Base-by-base conservation (phyloP, 2,113 vertebrate species). In the Calonectris borealis region DNA sequence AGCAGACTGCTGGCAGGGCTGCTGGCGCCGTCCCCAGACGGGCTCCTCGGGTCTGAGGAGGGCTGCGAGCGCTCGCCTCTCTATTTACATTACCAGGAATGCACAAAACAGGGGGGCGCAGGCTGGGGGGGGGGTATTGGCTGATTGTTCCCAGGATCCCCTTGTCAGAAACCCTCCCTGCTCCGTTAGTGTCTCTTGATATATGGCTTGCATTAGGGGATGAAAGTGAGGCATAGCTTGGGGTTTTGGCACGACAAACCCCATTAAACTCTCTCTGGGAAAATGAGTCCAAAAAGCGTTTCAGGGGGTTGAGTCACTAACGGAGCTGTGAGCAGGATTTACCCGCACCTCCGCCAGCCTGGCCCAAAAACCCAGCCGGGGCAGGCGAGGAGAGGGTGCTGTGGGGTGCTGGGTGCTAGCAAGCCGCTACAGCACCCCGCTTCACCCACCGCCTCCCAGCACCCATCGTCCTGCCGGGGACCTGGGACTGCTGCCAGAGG, bases 261-360 rank as follows among this genome's bases (percentile, higher is more conserved):
- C 97, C 96, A 97, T 97, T 97, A 97, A 97, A 97, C 94, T 96
- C 96, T 97, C 96, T 85, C 96, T 97, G 97, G 97, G 97, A 97
- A 97, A 97, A 96, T 25, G 77, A 94, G 80, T 95, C 94, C 95
- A 96, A 96, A 96, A 97, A 95, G 88, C n/a, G 11, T 96, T 97
- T 96, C 2, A 62, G 96, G 97, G 93, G 83, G 51, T 92, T 97
- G 96, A 97, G 85, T 94, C 96, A 94, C 94, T 85, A 71, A 82
- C 24, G 6, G 94, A 95, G 92, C 76, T 89, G 76, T 25, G 72
- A 95, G 82, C 22, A 1, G 93, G 83, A 48, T 85, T 96, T 94
- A 92, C 91, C 79, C 34, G 2, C 61, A 69, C 88, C 82, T 73
- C 91, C 0, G 6, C 54, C 76, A 73, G 92, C 70, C 72, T 5